These are phyloP conservation scores for Leucophenga varia DNA, from an alignment of 1,140 invertebrate genomes.

Conservation along the genomic window DNA sequence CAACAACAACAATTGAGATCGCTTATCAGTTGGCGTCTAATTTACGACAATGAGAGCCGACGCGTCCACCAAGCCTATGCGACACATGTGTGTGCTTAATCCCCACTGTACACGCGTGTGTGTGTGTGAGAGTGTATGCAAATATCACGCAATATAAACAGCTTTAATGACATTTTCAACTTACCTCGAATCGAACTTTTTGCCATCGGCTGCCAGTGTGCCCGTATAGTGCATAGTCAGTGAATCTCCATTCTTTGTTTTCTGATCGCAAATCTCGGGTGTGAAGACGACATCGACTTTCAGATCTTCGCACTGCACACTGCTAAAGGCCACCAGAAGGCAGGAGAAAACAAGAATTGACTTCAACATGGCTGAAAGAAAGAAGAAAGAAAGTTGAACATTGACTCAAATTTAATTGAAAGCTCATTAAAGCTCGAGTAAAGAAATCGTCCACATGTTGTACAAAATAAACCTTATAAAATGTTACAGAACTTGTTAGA, in stretches of 20 bases:
- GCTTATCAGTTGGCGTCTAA: slow-evolving; percentile 53
- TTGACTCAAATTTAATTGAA: too few species aligned
- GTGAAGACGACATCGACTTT: slow-evolving; percentile 77
- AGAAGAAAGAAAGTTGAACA: neutral
- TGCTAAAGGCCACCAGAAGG: slow-evolving; percentile 54
- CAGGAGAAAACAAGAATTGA: slow-evolving; percentile 47
- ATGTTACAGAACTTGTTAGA: too few species aligned
- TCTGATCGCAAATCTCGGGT: slow-evolving; percentile 74
- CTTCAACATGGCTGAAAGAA: slow-evolving; percentile 46
- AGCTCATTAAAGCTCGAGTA: too few species aligned
- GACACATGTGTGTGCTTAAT: slow-evolving; percentile 30
- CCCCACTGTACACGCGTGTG: slow-evolving; percentile 12
- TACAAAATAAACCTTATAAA: too few species aligned
- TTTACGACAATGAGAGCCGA: slow-evolving; percentile 48
- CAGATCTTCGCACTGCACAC: slow-evolving; percentile 59
- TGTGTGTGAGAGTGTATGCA: neutral
- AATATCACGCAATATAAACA: too few species aligned
- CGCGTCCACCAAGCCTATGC: slow-evolving; percentile 36
- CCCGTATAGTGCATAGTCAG: slow-evolving; percentile 92
- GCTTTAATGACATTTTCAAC: slow-evolving; percentile 31
- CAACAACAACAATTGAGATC: slow-evolving; percentile 51
- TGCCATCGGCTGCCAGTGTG: slow-evolving; percentile 78
- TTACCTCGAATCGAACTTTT: slow-evolving; percentile 90
- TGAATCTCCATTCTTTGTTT: slow-evolving; percentile 80
- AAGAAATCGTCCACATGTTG: too few species aligned